A percentile compares a stretch with the other conserved stretches of the same genome.
phyloP scores from a whole-genome alignment of 2,797 vertebrate genomes.

The Micromesistius poutassou region DNA sequence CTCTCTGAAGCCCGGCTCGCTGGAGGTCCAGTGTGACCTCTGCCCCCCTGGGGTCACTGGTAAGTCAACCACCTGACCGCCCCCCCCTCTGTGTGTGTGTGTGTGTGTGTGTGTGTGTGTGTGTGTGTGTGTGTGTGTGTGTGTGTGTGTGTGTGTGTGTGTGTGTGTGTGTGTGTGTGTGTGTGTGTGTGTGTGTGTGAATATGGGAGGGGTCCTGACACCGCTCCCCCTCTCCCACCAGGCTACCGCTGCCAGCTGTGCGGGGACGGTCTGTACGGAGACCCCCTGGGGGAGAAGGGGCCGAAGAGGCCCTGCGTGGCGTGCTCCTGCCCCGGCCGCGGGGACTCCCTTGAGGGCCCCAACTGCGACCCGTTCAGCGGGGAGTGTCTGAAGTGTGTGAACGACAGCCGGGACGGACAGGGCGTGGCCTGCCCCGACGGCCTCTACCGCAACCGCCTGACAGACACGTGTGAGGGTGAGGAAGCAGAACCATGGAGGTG shows the following conservation, averaged over 20 bases:
- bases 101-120: too few relatives aligned
- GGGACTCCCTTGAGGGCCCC: conserved; percentile 67
- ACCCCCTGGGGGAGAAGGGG: conserved; percentile 68
- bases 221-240: conserved; percentile 38
- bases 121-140: too few relatives aligned
- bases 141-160: too few relatives aligned
- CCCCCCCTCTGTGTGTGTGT: too few relatives aligned
- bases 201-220: neutral
- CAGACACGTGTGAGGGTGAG: conserved; percentile 78
- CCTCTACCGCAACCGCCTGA: conserved; percentile 66
- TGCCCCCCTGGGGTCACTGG: conserved; percentile 83
- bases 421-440: conserved; percentile 76
- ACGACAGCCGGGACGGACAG: conserved; percentile 72
- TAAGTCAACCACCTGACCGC: conserved; percentile 38
- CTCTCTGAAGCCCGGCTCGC: conserved; percentile 51
- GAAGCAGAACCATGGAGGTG: neutral
- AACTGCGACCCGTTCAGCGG: conserved; percentile 79
- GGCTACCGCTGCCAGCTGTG: conserved; percentile 83
- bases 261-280: conserved; percentile 82
- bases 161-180: too few relatives aligned
- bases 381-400: conserved; percentile 75
- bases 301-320: conserved; percentile 68
- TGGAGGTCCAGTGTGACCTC: conserved; percentile 72
- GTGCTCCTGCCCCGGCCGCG: conserved; percentile 79
- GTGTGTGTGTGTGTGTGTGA: too few relatives aligned